Base-by-base conservation (phyloP, 1,140 invertebrate genomes). In the Trichomalopsis sarcophagae region DNA sequence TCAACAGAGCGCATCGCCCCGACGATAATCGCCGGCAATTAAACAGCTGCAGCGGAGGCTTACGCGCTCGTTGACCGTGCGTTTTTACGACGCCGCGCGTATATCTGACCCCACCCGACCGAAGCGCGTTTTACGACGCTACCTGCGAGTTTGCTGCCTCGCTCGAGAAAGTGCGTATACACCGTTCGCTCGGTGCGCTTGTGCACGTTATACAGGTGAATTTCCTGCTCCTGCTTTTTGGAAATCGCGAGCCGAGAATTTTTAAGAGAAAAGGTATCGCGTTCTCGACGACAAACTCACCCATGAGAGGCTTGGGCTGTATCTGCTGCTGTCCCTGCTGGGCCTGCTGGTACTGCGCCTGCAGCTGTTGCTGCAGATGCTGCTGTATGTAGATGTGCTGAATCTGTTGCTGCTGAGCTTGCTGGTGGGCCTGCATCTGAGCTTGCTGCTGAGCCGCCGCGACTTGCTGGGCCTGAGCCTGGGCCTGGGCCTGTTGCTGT, bases 271-370 rank as follows among this genome's bases (percentile, higher is more conserved):
- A 33, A n/a, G n/a, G n/a, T n/a, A n/a, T n/a, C n/a, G n/a, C n/a
- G n/a, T n/a, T n/a, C 40, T 44, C 40, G 9, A 44, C 40, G 9
- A 44, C 13, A n/a, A n/a, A 87, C 93, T 90, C 91, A 94, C 94
- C 92, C 94, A 94, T 94, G 84, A 94, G 91, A 23, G 94, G 92
- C 88, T 94, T 94, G 11, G 93, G 93, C 87, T 95, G 94, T 81
- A 94, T 93, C 89, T 94, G 94, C 86, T 93, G 94, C 76, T 91
- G 92, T 21, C 92, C 91, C 17, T 90, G 89, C 82, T 91, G 91
- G 66, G 92, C 88, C 78, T 93, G 91, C 80, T 90, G 89, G 79
- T 93, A 91, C 85, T 93, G 93, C 78, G 92, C 91, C 66, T 91
- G 90, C 13, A 90, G 86, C 83, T 92, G 92, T 68, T 92, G 91